phyloP scores from a whole-genome alignment of 2,888 invertebrate genomes.

The Oscheius myriophilus region DNA sequence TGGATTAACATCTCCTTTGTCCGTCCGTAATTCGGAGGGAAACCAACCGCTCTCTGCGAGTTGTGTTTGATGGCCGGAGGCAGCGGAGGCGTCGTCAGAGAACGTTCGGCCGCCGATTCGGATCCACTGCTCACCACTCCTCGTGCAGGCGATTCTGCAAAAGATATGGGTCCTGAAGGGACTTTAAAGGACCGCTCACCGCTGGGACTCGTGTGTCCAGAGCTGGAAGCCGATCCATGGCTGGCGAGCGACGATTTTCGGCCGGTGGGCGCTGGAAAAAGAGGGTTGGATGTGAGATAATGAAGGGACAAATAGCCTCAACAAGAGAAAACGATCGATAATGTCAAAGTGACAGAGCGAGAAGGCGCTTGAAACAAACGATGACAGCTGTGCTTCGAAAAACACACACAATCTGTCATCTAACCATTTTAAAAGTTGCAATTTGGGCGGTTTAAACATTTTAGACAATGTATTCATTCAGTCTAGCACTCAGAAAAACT shows the following conservation, averaged over 20 bases:
- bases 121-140: constrained; percentile 34
- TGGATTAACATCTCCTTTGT: not conserved
- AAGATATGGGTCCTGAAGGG: not conserved
- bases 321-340: not conserved
- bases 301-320: constrained; percentile 26
- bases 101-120: constrained; percentile 37
- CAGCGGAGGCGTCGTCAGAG: constrained; percentile 49
- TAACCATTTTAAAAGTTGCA: too few relatives aligned
- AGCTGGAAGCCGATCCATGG: constrained; percentile 46
- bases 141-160: constrained; percentile 46
- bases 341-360: too few relatives aligned
- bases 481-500: too few relatives aligned
- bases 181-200: constrained; percentile 26
- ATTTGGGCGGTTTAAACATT: too few relatives aligned
- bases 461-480: too few relatives aligned
- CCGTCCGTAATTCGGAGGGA: not conserved
- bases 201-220: constrained; percentile 50
- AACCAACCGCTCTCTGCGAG: constrained; percentile 9
- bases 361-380: too few relatives aligned
- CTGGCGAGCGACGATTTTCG: constrained; percentile 49
- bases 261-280: constrained; percentile 11
- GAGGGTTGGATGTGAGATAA: constrained; percentile 23
- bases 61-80: constrained; percentile 56
- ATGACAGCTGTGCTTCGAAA: too few relatives aligned
- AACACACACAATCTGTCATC: too few relatives aligned